Evolutionary conservation across 2,888 invertebrate species (phyloP), one percentile per base, ranked within the genome.

Genomic region (Petrolisthes manimaculis): DNA sequence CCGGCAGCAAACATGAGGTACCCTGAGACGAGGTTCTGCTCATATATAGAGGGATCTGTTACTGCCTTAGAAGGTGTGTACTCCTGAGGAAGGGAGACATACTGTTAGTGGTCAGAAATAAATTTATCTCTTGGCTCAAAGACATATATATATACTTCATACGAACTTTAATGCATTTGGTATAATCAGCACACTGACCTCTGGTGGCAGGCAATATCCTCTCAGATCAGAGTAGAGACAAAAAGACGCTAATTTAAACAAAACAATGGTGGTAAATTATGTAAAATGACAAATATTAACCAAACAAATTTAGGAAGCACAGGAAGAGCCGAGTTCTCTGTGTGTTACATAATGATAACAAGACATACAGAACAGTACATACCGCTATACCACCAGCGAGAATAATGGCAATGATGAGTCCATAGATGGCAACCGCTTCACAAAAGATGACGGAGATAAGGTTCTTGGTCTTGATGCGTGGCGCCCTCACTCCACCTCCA

Each of bases 341-440:
- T 37, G 37, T 37, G 37, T 37, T 37, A 37, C 2, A 37, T 37
- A 37, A 2, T 2, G 37, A 37, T 37, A 37, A 37, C 37, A 37
- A 37, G 37, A 37, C 37, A 37, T 37, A 37, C 37, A 55, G 24
- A 5, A 88, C 84, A 55, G 24, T 14, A 88, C 84, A 93, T 92
- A 94, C 93, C 91, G 95, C 96, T 92, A 97, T 94, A 93, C 96
- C 95, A 91, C 97, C 97, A 75, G 97, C 97, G 90, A 99, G 95
- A 71, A 99, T 98, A 93, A 99, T 99, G 80, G 99, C 99, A 92
- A 99, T 98, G 92, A 99, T 99, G 91, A 99, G 95, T 55, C 99
- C 99, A 93, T 99, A 99, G 94, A 99, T 99, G 91, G 99, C 99
- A 4, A 99, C 99, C 91, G 99, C 99, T 94, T 99, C 99, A 93